Percentiles rank a stretch among this genome's conserved stretches.
Evolutionary conservation across 2,888 invertebrate species (phyloP).

Genomic region (Rhagium mordax): DNA sequence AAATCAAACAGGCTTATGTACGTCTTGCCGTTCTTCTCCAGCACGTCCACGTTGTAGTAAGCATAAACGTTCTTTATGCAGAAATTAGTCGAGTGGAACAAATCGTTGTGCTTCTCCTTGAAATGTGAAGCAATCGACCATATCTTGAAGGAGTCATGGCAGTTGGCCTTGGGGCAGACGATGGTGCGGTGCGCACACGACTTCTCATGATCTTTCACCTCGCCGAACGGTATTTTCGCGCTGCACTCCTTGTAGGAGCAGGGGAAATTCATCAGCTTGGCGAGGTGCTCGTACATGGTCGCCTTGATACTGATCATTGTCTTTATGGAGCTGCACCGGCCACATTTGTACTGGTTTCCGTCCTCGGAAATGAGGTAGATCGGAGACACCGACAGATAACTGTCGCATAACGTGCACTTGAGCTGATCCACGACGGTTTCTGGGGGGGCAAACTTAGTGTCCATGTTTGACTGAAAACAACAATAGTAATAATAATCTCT

Average conservation of each 20-base stretch:
- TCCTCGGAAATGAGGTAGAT: constrained; percentile 46
- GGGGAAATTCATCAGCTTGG: constrained; percentile 45
- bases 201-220: constrained; percentile 48
- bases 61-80: constrained; percentile 44
- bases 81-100: constrained; percentile 40
- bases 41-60: constrained; percentile 47
- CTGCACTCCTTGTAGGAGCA: constrained; percentile 43
- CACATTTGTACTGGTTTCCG: constrained; percentile 48
- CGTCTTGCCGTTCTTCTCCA: constrained; percentile 47
- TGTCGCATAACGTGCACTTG: constrained; percentile 46
- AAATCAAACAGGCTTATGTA: constrained; percentile 47
- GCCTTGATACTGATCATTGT: constrained; percentile 42
- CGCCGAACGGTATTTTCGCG: constrained; percentile 40
- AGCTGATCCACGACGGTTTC: constrained; percentile 40
- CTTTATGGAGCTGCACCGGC: constrained; percentile 45
- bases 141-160: constrained; percentile 40
- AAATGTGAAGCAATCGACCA: constrained; percentile 43
- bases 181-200: constrained; percentile 37
- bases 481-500: not conserved
- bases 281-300: constrained; percentile 45
- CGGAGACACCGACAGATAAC: constrained; percentile 43
- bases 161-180: constrained; percentile 45
- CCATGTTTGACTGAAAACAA: constrained; percentile 37
- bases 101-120: constrained; percentile 46
- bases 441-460: constrained; percentile 40